Evolutionary conservation across 2,888 invertebrate genomes (phyloP).

Genomic region (Diplolepis rosae): DNA sequence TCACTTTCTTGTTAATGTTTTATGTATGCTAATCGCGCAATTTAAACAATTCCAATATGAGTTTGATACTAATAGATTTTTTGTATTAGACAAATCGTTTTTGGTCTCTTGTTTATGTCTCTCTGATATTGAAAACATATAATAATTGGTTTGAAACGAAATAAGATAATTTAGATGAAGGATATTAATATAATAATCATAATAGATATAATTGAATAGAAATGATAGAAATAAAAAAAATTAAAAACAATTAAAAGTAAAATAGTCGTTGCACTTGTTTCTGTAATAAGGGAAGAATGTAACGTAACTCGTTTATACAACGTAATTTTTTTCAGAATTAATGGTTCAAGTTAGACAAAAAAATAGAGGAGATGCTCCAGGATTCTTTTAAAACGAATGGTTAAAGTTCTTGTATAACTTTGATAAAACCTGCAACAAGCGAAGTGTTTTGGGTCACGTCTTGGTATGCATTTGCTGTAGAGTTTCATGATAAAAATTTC

Average conservation of each 20-base stretch:
- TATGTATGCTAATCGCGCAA: no score
- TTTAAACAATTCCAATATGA: no score
- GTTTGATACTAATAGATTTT: no score
- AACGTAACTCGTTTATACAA: conserved; percentile 1
- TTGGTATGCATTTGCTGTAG: neutral
- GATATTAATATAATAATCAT: no score
- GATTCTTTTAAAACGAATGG: conserved; percentile 6
- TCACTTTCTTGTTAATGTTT: no score
- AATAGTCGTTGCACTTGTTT: neutral
- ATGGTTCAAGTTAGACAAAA: conserved; percentile 3
- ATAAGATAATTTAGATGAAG: no score
- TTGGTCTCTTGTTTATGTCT: no score
- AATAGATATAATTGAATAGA: neutral
- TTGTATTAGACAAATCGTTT: no score
- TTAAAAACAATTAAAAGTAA: neutral
- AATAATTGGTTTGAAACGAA: no score
- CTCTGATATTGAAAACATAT: no score
- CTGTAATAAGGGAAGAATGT: conserved; percentile 5
- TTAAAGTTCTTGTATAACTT: neutral
- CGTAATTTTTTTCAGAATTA: neutral
- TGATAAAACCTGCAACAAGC: conserved; percentile 17
- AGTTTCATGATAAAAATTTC: conserved; percentile 13
- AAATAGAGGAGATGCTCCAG: neutral
- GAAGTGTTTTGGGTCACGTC: conserved; percentile 4
- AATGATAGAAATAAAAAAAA: neutral